These are phyloP conservation scores for Ectropis grisescens DNA, from an alignment of 1,140 invertebrate species.

Conservation along the genomic window DNA sequence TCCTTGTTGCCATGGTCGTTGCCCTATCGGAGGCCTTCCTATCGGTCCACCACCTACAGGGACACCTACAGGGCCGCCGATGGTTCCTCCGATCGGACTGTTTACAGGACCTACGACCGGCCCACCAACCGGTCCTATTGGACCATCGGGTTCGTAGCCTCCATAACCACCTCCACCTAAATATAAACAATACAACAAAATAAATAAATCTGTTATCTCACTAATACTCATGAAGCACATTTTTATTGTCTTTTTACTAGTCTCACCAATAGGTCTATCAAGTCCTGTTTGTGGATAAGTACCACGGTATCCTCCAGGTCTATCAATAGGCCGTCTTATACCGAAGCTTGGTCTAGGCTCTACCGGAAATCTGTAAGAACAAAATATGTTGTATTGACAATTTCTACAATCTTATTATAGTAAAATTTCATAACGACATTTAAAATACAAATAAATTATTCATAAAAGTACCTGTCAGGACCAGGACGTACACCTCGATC, in stretches of 20 bases:
- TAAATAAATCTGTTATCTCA: too few relatives aligned
- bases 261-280: constrained; percentile 44
- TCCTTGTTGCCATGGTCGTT: constrained; percentile 53
- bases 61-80: constrained; percentile 27
- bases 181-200: constrained; percentile 4
- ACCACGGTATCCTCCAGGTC: constrained; percentile 48
- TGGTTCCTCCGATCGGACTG: constrained; percentile 19
- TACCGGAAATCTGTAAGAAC: constrained; percentile 38
- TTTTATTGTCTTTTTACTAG: too few relatives aligned
- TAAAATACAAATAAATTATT: too few relatives aligned
- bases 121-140: constrained; percentile 32
- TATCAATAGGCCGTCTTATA: constrained; percentile 37
- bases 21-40: constrained; percentile 31
- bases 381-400: constrained; percentile 2
- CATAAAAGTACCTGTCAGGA: constrained; percentile 54
- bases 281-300: constrained; percentile 43
- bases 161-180: constrained; percentile 34
- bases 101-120: constrained; percentile 40
- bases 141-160: constrained; percentile 45
- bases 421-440: neutral
- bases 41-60: constrained; percentile 45
- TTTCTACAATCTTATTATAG: neutral
- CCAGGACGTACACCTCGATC: constrained; percentile 43
- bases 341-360: constrained; percentile 53
- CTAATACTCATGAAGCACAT: too few relatives aligned